phyloP scores from a whole-genome alignment of 30 jellyfish, hydroid and myxozoan genomes.

The Cassiopea andromeda region DNA sequence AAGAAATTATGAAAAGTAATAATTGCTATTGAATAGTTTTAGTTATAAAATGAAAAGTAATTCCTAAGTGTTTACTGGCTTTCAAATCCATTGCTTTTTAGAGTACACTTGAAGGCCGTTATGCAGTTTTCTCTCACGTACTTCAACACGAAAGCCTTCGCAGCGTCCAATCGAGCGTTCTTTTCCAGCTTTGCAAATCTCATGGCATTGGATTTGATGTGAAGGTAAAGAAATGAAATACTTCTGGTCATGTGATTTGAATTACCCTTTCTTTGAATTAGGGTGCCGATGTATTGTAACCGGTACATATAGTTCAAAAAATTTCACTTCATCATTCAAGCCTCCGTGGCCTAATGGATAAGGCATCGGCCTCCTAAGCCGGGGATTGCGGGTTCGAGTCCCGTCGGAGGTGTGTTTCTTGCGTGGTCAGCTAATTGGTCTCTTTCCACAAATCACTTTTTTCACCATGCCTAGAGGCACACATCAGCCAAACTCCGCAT shows the following conservation, averaged over 20 bases:
- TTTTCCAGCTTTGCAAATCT: constrained; percentile 92
- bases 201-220: constrained; percentile 89
- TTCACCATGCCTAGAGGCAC: too few species aligned
- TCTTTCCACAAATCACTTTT: too few species aligned
- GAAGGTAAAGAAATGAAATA: constrained; percentile 66
- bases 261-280: too few species aligned
- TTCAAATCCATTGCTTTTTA: background rate
- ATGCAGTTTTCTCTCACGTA: constrained; percentile 71
- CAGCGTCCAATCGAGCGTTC: constrained; percentile 87
- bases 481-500: too few species aligned
- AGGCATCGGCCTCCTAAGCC: constrained; percentile 98
- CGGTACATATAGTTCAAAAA: background rate
- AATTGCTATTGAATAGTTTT: too few species aligned
- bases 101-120: constrained; percentile 13
- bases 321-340: constrained; percentile 7
- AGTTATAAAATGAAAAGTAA: too few species aligned
- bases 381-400: constrained; percentile 99
- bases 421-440: too few species aligned
- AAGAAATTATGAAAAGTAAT: too few species aligned
- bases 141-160: constrained; percentile 78
- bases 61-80: background rate
- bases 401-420: constrained; percentile 92
- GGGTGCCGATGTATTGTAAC: too few species aligned
- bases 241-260: too few species aligned
- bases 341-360: constrained; percentile 98